Evolutionary conservation across 2,797 vertebrate genomes (phyloP), one percentile per base, ranked within the genome.

Genomic region (Spatula clypeata): DNA sequence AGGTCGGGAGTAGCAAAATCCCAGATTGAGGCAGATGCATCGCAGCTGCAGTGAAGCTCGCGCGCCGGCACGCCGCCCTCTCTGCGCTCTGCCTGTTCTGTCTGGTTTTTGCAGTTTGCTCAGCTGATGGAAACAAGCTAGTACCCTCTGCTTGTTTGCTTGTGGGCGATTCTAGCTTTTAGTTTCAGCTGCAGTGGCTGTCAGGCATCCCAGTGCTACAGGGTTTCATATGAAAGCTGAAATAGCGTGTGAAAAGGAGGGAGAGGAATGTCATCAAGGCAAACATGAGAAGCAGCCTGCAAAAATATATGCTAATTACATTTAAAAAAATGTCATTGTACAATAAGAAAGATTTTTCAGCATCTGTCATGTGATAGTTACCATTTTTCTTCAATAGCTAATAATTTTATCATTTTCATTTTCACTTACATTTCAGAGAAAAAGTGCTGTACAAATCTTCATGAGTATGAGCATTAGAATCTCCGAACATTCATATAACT

Each of bases 231-330:
- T 79, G 76, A 70, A 79, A 75, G 44, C 55, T 86, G 79, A 10
- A 70, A 34, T 31, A 29, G 17, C 1, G 3, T 54, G 13, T 62
- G 70, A 19, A 69, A 45, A 71, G 40, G 75, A 32, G 0, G 0
- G 54, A 42, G 23, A 2, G 11, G 11, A 74, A 53, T 4, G 34
- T 38, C 12, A 23, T 7, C 40, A 53, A 51, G 34, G 51, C 8
- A 49, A 85, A 53, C 3, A 4, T 8, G 14, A 29, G 60, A 67
- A 84, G 21, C 31, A 26, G 26, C 12, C 31, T 65, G 16, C 24
- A 74, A 90, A 91, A 29, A 19, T 17, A 53, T 26, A 21, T 4
- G 0, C 27, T 53, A 42, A 54, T 16, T 32, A 9, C 6, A 2
- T 72, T 32, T 38, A 3, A 6, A 38, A 72, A 77, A 90, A 55